These are phyloP conservation scores for Zaprionus vittiger DNA, from an alignment of 1,140 invertebrate species.

Conservation along the genomic window DNA sequence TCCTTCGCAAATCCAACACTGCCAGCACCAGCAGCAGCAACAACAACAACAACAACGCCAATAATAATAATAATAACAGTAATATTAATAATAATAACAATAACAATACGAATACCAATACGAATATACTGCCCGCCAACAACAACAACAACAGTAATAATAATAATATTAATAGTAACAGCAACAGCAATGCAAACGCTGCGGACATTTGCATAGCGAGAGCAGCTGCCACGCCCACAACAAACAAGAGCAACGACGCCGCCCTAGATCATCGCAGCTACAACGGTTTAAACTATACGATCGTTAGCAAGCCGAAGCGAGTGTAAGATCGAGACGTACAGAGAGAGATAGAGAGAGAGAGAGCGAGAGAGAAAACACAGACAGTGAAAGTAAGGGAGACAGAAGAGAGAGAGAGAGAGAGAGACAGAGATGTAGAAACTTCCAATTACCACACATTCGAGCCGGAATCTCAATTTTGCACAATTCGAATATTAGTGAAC, in stretches of 20 bases:
- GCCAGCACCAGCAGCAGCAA: conserved; percentile 51
- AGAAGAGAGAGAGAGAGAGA: not conserved
- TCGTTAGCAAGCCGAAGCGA: conserved; percentile 92
- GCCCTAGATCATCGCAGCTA: conserved; percentile 87
- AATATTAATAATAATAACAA: conserved; percentile 25
- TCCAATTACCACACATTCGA: conserved; percentile 3
- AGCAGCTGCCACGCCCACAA: conserved; percentile 21
- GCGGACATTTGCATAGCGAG: conserved; percentile 19
- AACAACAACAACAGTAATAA: conserved; percentile 21
- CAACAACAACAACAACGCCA: conserved; percentile 29
- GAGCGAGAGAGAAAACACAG: conserved; percentile 29
- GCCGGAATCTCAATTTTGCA: conserved; percentile 25
- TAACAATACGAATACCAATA: not conserved
- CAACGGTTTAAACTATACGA: conserved; percentile 91
- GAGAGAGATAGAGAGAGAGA: conserved; percentile 20
- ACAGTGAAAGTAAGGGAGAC: conserved; percentile 55
- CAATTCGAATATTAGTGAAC: conserved; percentile 54
- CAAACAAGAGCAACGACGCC: conserved; percentile 28
- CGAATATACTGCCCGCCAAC: conserved; percentile 34
- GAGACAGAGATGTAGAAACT: conserved; percentile 29
- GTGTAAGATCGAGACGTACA: conserved; percentile 85
- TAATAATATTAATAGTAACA: conserved; percentile 28
- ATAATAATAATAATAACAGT: conserved; percentile 24
- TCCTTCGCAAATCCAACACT: conserved; percentile 88
- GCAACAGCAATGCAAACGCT: conserved; percentile 12